These are phyloP conservation scores for Mustela lutreola DNA, from an alignment of 2,113 vertebrate genomes.

Conservation along the genomic window DNA sequence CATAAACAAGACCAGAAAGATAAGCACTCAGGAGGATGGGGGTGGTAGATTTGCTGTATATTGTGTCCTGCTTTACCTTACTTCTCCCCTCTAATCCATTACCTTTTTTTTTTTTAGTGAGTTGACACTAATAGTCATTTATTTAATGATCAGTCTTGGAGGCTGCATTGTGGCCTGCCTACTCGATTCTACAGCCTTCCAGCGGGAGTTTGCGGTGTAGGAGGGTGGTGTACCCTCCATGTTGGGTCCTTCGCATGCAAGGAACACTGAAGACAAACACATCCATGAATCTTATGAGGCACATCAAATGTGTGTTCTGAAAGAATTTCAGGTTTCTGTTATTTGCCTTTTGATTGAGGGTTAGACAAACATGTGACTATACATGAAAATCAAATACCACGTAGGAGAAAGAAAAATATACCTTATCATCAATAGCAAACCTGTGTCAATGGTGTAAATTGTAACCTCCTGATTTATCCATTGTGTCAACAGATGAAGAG, in stretches of 20 bases:
- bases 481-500: constrained; percentile 70
- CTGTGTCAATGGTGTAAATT: constrained; percentile 56
- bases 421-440: constrained; percentile 67
- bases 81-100: background rate
- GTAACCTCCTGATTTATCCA: constrained; percentile 69
- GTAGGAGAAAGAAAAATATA: constrained; percentile 74
- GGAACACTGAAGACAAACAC: constrained; percentile 37
- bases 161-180: background rate
- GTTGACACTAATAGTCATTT: background rate
- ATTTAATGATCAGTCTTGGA: background rate
- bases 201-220: background rate
- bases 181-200: background rate
- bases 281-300: constrained; percentile 72
- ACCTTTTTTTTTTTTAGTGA: background rate
- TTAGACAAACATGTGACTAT: constrained; percentile 77
- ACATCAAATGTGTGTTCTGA: constrained; percentile 63
- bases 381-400: constrained; percentile 78
- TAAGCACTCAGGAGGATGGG: background rate
- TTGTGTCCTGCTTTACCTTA: background rate
- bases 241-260: background rate
- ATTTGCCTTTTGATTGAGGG: constrained; percentile 77
- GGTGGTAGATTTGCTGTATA: background rate
- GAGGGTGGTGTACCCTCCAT: background rate
- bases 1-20: constrained; percentile 29
- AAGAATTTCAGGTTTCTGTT: constrained; percentile 74